These are phyloP conservation scores for Diogma glabrata DNA, from an alignment of 2,888 invertebrate species.

Conservation along the genomic window DNA sequence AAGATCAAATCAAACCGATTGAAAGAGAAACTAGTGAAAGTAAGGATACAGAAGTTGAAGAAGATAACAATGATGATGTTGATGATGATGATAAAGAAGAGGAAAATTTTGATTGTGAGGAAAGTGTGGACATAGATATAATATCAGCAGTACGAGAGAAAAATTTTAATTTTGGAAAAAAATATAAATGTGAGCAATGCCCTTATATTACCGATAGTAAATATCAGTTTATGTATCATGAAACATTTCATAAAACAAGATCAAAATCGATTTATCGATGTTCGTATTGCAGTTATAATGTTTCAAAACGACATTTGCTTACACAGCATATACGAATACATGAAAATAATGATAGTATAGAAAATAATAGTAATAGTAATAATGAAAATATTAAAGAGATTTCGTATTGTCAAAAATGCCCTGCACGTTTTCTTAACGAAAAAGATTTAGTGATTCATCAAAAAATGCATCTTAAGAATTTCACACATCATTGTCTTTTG, in stretches of 20 bases:
- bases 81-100: conserved; percentile 28
- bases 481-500: conserved; percentile 56
- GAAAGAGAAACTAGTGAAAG: conserved; percentile 25
- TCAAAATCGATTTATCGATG: conserved; percentile 56
- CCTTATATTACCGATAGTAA: conserved; percentile 79
- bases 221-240: conserved; percentile 76
- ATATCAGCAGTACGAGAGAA: not conserved
- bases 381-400: conserved; percentile 29
- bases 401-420: conserved; percentile 70
- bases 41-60: conserved; percentile 26
- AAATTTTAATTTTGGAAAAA: conserved; percentile 38
- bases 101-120: conserved; percentile 23
- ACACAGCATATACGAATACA: conserved; percentile 74
- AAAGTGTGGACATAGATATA: not conserved
- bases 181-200: conserved; percentile 67
- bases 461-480: conserved; percentile 52
- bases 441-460: conserved; percentile 62
- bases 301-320: conserved; percentile 66
- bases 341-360: conserved; percentile 17
- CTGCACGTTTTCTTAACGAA: conserved; percentile 68
- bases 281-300: conserved; percentile 69
- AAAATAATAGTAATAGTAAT: not conserved
- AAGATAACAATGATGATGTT: conserved; percentile 24
- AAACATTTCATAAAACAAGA: conserved; percentile 69
- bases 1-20: not conserved